Percentiles rank a stretch among this genome's conserved stretches.
Evolutionary conservation across 2,113 vertebrate genomes (phyloP).

Genomic region (Elanus axillaris): DNA sequence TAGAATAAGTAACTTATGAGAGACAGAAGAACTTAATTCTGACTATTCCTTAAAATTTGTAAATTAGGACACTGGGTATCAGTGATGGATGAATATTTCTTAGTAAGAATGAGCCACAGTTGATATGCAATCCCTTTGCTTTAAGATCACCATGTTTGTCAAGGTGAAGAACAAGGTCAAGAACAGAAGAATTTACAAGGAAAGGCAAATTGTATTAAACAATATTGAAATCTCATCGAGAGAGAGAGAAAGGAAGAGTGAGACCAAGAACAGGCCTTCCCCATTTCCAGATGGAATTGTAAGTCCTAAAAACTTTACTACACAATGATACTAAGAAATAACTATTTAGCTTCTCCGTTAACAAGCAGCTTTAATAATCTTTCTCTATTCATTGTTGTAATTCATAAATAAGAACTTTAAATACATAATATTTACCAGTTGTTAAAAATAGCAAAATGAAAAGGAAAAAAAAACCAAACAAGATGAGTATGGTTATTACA

Average conservation of each 20-base stretch:
- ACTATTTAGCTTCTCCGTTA: not conserved
- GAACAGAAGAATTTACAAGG: not conserved
- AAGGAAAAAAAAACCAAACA: not conserved
- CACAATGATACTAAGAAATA: not conserved
- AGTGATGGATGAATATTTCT: not conserved
- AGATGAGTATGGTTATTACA: not conserved
- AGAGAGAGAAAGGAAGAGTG: not conserved
- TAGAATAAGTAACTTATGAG: not conserved
- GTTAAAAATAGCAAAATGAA: not conserved
- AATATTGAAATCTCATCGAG: fast-evolving
- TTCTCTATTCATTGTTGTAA: not conserved
- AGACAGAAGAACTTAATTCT: not conserved
- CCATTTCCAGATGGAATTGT: not conserved
- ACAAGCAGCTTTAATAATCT: not conserved
- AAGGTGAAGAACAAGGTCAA: too few relatives aligned
- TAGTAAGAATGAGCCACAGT: not conserved
- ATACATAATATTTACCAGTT: not conserved
- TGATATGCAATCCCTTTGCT: not conserved
- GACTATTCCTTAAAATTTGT: not conserved
- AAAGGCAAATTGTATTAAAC: not conserved
- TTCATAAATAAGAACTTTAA: not conserved
- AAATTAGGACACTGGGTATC: not conserved
- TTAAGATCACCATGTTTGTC: not conserved
- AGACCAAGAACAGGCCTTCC: not conserved
- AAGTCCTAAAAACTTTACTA: not conserved